These are phyloP conservation scores for Aviceda subcristata DNA, from an alignment of 2,113 vertebrate genomes.

Conservation along the genomic window DNA sequence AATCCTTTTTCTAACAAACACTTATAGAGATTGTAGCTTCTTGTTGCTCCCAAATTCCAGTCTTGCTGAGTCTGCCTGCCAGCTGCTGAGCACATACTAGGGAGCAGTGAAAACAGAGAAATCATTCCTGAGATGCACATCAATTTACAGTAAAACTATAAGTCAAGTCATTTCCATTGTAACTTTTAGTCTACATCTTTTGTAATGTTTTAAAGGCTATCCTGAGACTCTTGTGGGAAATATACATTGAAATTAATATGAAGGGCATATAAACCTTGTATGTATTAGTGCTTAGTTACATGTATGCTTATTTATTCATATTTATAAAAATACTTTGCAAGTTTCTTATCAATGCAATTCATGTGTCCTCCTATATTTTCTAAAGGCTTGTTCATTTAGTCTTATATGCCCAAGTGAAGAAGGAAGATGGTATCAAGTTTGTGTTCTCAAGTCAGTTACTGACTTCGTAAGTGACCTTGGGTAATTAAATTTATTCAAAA, in stretches of 20 bases:
- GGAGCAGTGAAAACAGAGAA: background rate
- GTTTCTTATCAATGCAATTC: background rate
- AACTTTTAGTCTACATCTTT: background rate
- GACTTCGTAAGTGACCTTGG: background rate
- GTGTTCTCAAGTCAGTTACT: background rate
- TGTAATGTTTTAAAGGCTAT: background rate
- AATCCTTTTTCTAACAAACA: background rate
- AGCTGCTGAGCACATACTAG: background rate
- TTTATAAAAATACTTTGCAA: background rate
- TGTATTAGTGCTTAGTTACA: background rate
- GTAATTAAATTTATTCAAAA: background rate
- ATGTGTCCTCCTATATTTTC: background rate
- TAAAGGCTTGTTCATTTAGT: background rate
- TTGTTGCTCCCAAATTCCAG: background rate
- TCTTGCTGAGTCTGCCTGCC: background rate
- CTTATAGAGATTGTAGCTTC: rapidly evolving
- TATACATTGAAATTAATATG: background rate
- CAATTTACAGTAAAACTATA: background rate
- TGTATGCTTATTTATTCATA: background rate
- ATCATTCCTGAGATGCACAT: background rate
- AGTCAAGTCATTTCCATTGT: background rate
- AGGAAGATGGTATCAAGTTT: background rate
- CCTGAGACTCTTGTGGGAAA: background rate
- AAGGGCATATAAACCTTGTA: background rate
- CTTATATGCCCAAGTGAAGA: background rate